These are phyloP conservation scores for Phasianus colchicus DNA, from an alignment of 2,113 vertebrate species.

Conservation along the genomic window DNA sequence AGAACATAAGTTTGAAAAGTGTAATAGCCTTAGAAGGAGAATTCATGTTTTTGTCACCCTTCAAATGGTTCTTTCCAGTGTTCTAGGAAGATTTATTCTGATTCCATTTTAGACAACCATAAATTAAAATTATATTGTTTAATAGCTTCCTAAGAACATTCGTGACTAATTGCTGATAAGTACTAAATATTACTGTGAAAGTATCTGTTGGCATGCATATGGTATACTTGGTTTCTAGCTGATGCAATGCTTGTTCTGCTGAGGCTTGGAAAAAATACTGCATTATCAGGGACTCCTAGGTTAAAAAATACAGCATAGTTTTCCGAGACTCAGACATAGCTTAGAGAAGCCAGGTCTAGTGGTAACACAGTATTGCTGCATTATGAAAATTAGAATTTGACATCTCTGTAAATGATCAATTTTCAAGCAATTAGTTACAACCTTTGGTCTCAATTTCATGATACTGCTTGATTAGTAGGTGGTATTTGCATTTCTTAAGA, in stretches of 20 bases:
- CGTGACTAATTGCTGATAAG: neutral
- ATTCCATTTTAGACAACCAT: neutral
- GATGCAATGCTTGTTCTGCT: constrained; percentile 5
- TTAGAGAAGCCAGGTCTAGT: neutral
- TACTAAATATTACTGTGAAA: neutral
- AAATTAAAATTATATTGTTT: neutral
- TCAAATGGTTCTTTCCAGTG: neutral
- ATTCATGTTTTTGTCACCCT: neutral
- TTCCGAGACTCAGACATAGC: neutral
- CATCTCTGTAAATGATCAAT: neutral
- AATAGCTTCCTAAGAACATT: constrained; percentile 13
- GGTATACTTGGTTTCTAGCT: neutral
- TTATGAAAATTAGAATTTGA: neutral
- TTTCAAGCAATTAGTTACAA: constrained; percentile 1
- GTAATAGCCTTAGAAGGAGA: neutral
- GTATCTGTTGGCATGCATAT: neutral
- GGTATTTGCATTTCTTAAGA: neutral
- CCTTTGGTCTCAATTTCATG: neutral
- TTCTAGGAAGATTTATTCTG: neutral
- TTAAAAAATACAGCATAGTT: neutral
- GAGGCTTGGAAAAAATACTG: neutral
- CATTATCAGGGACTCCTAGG: neutral
- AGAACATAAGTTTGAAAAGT: neutral
- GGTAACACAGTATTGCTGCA: neutral
- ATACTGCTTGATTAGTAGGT: neutral